A percentile compares a stretch with the other conserved stretches of the same genome.
phyloP scores from a whole-genome alignment of 1,140 invertebrate genomes.

The Eupristina koningsbergeri region DNA sequence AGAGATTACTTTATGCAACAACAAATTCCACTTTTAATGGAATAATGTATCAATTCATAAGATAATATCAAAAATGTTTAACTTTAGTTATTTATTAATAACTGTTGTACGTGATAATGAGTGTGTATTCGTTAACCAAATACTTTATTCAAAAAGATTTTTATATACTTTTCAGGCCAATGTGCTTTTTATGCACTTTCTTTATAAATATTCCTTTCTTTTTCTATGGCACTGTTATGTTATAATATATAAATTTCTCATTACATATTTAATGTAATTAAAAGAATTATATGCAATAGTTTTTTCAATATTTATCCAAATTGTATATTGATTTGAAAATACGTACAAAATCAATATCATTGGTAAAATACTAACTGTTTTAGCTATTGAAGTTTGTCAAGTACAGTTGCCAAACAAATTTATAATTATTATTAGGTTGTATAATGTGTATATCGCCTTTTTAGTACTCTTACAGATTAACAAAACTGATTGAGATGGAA shows the following conservation, averaged over 20 bases:
- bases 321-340: constrained; percentile 29
- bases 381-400: constrained; percentile 49
- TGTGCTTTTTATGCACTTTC: constrained; percentile 36
- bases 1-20: constrained; percentile 48
- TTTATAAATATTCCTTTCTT: constrained; percentile 43
- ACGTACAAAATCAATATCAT: constrained; percentile 26
- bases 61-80: constrained; percentile 40
- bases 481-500: constrained; percentile 25
- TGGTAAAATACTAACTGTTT: constrained; percentile 13
- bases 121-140: constrained; percentile 25
- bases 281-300: constrained; percentile 11
- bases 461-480: constrained; percentile 32
- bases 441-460: constrained; percentile 32
- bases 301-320: constrained; percentile 17
- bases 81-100: constrained; percentile 30
- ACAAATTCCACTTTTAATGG: constrained; percentile 43
- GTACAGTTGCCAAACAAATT: constrained; percentile 50
- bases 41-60: constrained; percentile 45
- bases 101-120: constrained; percentile 12
- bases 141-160: constrained; percentile 30
- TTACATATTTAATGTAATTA: constrained; percentile 10
- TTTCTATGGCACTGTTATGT: constrained; percentile 44
- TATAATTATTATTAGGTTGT: constrained; percentile 37
- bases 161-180: constrained; percentile 16
- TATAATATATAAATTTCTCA: constrained; percentile 25